Percentiles rank a stretch among this genome's conserved stretches.
These are phyloP conservation scores for Prosopocoilus inquinatus DNA, from an alignment of 2,888 invertebrate genomes.

Conservation along the genomic window DNA sequence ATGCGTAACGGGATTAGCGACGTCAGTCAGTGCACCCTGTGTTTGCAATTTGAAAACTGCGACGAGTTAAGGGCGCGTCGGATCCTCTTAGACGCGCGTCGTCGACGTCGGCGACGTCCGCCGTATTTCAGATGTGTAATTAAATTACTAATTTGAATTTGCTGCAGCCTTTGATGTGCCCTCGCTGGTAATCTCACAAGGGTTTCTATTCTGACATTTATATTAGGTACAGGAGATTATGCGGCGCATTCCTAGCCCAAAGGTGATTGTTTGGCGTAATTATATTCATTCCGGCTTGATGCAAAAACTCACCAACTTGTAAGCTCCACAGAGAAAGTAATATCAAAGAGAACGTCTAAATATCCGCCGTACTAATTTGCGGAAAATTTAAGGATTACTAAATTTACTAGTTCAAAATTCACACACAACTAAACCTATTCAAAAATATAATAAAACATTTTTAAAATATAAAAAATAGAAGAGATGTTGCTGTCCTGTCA, in stretches of 20 bases:
- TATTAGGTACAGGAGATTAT: constrained; percentile 16
- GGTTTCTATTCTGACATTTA: constrained; percentile 13
- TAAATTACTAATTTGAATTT: constrained; percentile 33
- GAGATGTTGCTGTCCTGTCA: too few species aligned
- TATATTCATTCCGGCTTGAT: constrained; percentile 1
- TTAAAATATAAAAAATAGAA: too few species aligned
- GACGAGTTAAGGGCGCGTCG: constrained; percentile 31
- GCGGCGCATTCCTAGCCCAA: constrained; percentile 6
- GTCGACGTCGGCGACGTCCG: background rate
- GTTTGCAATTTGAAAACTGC: constrained; percentile 40
- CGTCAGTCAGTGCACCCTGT: constrained; percentile 41
- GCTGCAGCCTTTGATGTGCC: constrained; percentile 31
- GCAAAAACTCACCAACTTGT: background rate
- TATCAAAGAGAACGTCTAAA: too few species aligned
- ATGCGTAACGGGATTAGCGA: constrained; percentile 41
- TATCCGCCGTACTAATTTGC: too few species aligned
- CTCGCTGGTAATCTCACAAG: constrained; percentile 4
- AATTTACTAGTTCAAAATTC: too few species aligned
- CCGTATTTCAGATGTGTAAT: constrained; percentile 28
- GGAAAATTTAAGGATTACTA: too few species aligned
- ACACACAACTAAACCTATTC: too few species aligned
- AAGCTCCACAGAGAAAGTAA: too few species aligned
- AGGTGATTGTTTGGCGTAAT: constrained; percentile 9
- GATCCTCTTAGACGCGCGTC: background rate
- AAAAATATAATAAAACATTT: too few species aligned